Evolutionary conservation across 2,888 invertebrate species (phyloP).

Genomic region (Ophioninae sp.): DNA sequence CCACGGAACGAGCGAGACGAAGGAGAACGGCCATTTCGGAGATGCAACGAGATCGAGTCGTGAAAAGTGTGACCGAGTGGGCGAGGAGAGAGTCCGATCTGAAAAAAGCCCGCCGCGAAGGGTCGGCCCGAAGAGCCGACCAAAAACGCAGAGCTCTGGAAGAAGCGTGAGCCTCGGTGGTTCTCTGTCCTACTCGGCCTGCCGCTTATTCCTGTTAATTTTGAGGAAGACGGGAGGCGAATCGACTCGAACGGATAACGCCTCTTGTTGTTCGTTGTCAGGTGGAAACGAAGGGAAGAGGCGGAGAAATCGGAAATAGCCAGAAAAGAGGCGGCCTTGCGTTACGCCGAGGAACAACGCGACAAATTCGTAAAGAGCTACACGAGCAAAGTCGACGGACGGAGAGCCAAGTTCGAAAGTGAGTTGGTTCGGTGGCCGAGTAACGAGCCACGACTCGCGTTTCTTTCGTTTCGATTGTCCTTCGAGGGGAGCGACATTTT

Average conservation of each 20-base stretch:
- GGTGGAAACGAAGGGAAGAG: constrained; percentile 71
- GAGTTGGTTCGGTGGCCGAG: constrained; percentile 24
- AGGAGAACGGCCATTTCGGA: constrained; percentile 62
- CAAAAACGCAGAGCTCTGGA: constrained; percentile 64
- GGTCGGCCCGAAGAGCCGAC: constrained; percentile 57
- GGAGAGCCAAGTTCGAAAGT: constrained; percentile 70
- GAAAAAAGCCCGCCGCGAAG: constrained; percentile 62
- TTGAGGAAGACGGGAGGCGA: too few relatives aligned
- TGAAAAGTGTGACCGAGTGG: constrained; percentile 67
- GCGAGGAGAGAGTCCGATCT: constrained; percentile 68
- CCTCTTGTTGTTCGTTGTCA: constrained; percentile 55
- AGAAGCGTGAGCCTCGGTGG: constrained; percentile 65
- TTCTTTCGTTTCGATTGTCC: not conserved
- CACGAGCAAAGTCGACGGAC: constrained; percentile 69
- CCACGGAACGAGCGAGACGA: constrained; percentile 56
- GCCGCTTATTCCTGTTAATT: too few relatives aligned
- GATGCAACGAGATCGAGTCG: constrained; percentile 62
- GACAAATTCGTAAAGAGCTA: constrained; percentile 70
- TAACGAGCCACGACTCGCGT: not conserved
- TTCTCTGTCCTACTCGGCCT: too few relatives aligned
- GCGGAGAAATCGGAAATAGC: constrained; percentile 69
- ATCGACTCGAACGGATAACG: too few relatives aligned
- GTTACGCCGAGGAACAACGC: constrained; percentile 65
- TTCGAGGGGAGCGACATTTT: too few relatives aligned
- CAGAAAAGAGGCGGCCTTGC: constrained; percentile 65